Base-by-base conservation (phyloP, 2,113 vertebrate genomes). In the Chionodraco myersi region DNA sequence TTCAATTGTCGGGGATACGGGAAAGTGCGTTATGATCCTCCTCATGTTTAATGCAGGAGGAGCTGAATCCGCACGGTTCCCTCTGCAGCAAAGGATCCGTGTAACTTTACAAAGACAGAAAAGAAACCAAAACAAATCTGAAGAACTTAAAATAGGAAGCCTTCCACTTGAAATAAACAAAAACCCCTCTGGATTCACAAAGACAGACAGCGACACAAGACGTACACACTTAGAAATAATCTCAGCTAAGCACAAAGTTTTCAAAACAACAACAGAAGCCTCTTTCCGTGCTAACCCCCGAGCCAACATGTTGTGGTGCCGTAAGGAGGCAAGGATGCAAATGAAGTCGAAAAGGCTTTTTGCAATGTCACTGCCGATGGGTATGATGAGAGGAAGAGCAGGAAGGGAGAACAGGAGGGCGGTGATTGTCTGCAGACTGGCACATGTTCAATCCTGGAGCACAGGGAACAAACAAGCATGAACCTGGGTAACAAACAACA, bases 41-140 rank as follows among this genome's bases (percentile, higher is more conserved):
- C 44, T 54, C 47, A 2, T 73, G 73, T 87, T 80, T 80, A 21
- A 82, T 67, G 67, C 56, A 78, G 74, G 45, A 68, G 66, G 49
- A 44, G 52, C 48, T 58, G 30, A 75, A 62, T 64, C 45, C 0
- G 2, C 49, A 41, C 51, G 72, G 12, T 68, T 26, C 57, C 64
- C 34, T 75, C 67, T 48, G 18, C 14, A 48, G 58, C 63, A 49
- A 36, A 56, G 52, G 12, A 68, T 64, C 54, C 9, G 30, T 53
- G 13, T 21, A 30, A 48, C 53, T 76, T 67, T 57, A 51, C 45
- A 79, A 74, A 84, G 58, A 62, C 63, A 56, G 65, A 64, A 72
- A 65, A 60, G 48, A 64, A 51, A 12, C n/a, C 14, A 14, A 52
- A n/a, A 64, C 75, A 30, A 30, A 77, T 79, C 48, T 70, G 63